A percentile compares a stretch with the other conserved stretches of the same genome.
Evolutionary conservation across 2,888 invertebrate genomes (phyloP).

Genomic region (Dysmachus trigonus): DNA sequence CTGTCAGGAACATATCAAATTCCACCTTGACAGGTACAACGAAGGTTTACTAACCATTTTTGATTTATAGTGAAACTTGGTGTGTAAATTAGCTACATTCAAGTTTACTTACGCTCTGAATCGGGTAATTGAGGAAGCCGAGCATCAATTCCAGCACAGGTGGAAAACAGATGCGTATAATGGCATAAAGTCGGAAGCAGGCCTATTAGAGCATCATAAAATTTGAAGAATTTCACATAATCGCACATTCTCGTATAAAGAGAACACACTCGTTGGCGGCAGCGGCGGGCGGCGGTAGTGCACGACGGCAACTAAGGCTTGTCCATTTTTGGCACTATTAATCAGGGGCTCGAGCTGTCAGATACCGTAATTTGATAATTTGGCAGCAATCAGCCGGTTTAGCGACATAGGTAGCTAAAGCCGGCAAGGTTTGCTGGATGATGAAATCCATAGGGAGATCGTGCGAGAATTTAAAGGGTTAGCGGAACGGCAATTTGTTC

Average conservation of each 20-base stretch:
- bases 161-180: neutral
- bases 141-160: neutral
- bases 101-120: neutral
- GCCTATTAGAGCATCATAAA: neutral
- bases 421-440: neutral
- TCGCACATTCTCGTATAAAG: neutral
- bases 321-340: slow-evolving; percentile 20
- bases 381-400: neutral
- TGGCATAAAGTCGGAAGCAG: neutral
- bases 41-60: neutral
- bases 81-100: neutral
- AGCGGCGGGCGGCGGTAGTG: neutral
- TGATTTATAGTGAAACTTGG: neutral
- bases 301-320: neutral
- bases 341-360: neutral
- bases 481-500: slow-evolving; percentile 22
- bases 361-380: slow-evolving; percentile 17
- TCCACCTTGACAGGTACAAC: neutral
- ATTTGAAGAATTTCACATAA: neutral
- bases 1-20: neutral
- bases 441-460: neutral
- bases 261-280: neutral
- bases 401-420: neutral
- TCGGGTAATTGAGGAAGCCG: neutral
- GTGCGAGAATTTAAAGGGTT: neutral